Conservation (phyloP, 2,888 invertebrate species). For the Zeuzera pyrina region DNA sequence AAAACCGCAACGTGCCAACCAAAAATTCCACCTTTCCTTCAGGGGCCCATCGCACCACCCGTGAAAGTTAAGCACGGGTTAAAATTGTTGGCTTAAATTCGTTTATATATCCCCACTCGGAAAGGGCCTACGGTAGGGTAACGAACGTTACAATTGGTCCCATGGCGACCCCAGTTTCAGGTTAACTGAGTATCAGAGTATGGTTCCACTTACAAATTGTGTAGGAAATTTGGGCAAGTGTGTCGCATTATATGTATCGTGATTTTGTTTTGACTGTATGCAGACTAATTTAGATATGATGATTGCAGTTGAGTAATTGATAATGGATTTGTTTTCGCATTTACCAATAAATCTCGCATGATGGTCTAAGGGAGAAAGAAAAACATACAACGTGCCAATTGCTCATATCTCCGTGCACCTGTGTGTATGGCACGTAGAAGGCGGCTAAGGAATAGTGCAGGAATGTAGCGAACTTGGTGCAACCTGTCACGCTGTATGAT, state of each 20-base stretch:
- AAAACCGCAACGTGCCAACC: constrained; percentile 19
- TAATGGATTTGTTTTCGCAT: too few relatives aligned
- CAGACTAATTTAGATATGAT: not conserved
- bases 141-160: constrained; percentile 55
- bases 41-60: constrained; percentile 23
- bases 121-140: constrained; percentile 25
- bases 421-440: too few relatives aligned
- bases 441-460: too few relatives aligned
- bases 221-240: constrained; percentile 42
- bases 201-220: constrained; percentile 30
- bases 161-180: constrained; percentile 45
- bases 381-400: too few relatives aligned
- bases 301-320: too few relatives aligned
- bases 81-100: constrained; percentile 64
- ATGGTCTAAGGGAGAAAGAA: too few relatives aligned
- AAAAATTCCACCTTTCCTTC: constrained; percentile 35
- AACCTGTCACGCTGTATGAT: too few relatives aligned
- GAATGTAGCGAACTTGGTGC: too few relatives aligned
- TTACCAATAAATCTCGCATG: too few relatives aligned
- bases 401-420: too few relatives aligned
- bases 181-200: constrained; percentile 48
- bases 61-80: constrained; percentile 52
- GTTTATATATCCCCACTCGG: constrained; percentile 48
- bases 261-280: constrained; percentile 18
- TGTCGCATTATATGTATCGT: constrained; percentile 20